A percentile compares a stretch with the other conserved stretches of the same genome.
phyloP scores from a whole-genome alignment of 1,140 invertebrate genomes.

The Heliconius hermathena region DNA sequence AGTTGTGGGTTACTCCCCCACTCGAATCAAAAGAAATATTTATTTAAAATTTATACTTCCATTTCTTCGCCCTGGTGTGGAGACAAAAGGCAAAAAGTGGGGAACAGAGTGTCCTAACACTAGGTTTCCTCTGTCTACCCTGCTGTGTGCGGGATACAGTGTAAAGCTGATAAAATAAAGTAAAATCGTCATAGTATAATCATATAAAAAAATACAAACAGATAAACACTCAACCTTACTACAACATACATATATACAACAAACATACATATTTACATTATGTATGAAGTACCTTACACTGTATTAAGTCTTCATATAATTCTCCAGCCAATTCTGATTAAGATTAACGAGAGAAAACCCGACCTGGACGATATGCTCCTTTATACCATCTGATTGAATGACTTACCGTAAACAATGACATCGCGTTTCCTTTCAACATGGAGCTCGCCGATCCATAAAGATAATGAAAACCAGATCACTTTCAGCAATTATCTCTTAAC shows the following conservation, averaged over 20 bases:
- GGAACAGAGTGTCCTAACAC: too few relatives aligned
- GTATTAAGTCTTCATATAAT: conserved; percentile 46
- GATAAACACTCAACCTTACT: conserved; percentile 20
- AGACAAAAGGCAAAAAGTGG: too few relatives aligned
- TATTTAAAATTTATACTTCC: too few relatives aligned
- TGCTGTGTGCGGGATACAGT: too few relatives aligned
- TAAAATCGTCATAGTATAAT: too few relatives aligned
- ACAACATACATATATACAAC: conserved; percentile 3
- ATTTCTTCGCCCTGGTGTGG: too few relatives aligned
- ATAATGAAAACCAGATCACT: conserved; percentile 51
- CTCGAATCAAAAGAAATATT: too few relatives aligned
- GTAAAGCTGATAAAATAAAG: too few relatives aligned
- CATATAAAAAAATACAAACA: background rate
- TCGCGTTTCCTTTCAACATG: conserved; percentile 50
- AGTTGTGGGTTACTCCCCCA: too few relatives aligned
- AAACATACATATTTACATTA: conserved; percentile 7
- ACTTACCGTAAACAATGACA: conserved; percentile 74
- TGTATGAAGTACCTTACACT: background rate
- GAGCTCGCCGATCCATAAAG: conserved; percentile 45
- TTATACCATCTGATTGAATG: conserved; percentile 74
- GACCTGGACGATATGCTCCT: conserved; percentile 64
- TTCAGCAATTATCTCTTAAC: conserved; percentile 6
- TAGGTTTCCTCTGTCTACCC: too few relatives aligned
- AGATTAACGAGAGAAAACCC: conserved; percentile 64
- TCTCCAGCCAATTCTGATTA: conserved; percentile 60